phyloP scores from a whole-genome alignment of 2,113 vertebrate genomes.

The Dipodomys merriami region DNA sequence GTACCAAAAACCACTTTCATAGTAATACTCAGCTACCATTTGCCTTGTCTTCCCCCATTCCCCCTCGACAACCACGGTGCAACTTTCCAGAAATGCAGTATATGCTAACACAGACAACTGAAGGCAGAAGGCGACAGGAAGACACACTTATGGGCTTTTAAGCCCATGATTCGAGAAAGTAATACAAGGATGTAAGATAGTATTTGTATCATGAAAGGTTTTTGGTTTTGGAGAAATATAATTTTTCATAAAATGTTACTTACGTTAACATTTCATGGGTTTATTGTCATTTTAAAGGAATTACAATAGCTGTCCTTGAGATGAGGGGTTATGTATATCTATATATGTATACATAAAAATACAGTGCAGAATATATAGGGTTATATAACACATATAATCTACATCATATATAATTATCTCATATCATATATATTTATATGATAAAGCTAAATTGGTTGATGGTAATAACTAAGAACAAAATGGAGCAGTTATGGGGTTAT shows the following conservation, averaged over 20 bases:
- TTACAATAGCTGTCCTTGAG: too few relatives aligned
- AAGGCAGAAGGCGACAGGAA: accelerated
- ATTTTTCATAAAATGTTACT: background rate
- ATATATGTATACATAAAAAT: too few relatives aligned
- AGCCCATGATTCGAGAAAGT: background rate
- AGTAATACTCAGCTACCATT: background rate
- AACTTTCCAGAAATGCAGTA: background rate
- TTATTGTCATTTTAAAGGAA: constrained; percentile 16
- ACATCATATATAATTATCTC: too few relatives aligned
- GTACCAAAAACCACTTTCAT: background rate
- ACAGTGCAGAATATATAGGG: too few relatives aligned
- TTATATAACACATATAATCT: too few relatives aligned
- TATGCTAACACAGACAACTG: accelerated
- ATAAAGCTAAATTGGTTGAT: background rate
- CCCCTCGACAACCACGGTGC: background rate
- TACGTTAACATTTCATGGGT: background rate
- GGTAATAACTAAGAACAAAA: background rate
- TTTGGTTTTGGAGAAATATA: background rate
- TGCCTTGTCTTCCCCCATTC: background rate
- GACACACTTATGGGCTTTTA: background rate
- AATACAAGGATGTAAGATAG: background rate
- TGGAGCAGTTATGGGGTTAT: background rate
- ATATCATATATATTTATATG: too few relatives aligned
- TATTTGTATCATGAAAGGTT: background rate
- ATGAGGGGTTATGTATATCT: too few relatives aligned